A percentile compares a stretch with the other conserved stretches of the same genome.
phyloP scores from a whole-genome alignment of 2,888 invertebrate species.

The Perizoma flavofasciatum region DNA sequence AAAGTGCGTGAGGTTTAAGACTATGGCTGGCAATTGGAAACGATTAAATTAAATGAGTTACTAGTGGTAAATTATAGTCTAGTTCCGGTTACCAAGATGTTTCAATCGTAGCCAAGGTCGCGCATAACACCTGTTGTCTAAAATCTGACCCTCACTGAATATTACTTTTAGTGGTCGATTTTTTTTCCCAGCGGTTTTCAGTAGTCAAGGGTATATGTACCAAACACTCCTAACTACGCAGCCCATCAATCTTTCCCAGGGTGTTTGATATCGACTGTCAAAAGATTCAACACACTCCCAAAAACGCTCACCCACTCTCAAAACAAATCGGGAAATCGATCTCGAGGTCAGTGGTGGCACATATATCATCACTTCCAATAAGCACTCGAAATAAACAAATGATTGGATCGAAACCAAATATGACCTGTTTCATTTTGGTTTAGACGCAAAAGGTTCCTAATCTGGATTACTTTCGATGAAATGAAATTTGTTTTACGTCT shows the following conservation, averaged over 20 bases:
- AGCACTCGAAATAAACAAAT: conserved; percentile 33
- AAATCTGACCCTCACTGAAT: background rate
- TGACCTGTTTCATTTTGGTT: conserved; percentile 26
- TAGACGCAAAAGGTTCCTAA: conserved; percentile 15
- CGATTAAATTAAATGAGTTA: conserved; percentile 9
- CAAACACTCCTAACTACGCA: background rate
- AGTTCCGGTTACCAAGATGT: conserved; percentile 10
- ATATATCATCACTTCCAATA: conserved; percentile 23
- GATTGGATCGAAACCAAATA: conserved; percentile 23
- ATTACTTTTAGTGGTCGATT: too few species aligned
- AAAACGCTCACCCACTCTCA: conserved; percentile 15
- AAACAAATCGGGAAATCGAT: conserved; percentile 23
- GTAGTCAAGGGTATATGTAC: too few species aligned
- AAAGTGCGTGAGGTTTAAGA: conserved; percentile 30
- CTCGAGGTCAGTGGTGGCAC: conserved; percentile 26
- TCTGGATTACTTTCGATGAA: conserved; percentile 25
- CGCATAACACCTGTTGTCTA: conserved; percentile 16
- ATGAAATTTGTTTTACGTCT: conserved; percentile 20
- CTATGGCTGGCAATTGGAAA: conserved; percentile 14
- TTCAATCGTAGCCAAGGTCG: conserved; percentile 14
- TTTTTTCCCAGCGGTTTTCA: too few species aligned
- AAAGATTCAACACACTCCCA: conserved; percentile 4
- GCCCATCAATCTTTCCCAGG: background rate
- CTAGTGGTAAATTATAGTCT: conserved; percentile 14
- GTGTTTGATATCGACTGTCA: conserved; percentile 4